Conservation (phyloP, 2,888 invertebrate genomes). For the Amorpha juglandis region DNA sequence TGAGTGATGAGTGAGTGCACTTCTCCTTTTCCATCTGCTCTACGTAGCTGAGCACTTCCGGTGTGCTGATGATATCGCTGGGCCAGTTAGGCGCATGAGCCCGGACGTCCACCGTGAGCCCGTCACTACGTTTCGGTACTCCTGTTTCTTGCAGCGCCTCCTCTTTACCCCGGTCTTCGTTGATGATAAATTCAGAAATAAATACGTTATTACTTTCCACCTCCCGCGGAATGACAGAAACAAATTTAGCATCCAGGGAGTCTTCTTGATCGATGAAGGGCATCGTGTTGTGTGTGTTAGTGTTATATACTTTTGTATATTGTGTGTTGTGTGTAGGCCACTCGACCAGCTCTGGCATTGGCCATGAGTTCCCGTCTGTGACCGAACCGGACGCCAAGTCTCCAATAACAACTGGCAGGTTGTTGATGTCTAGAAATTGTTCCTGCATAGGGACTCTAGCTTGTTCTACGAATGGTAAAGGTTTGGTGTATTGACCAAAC, state of each 20-base stretch:
- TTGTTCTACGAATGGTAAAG: slow-evolving; percentile 45
- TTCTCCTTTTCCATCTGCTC: slow-evolving; percentile 77
- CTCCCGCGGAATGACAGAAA: slow-evolving; percentile 69
- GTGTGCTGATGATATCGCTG: slow-evolving; percentile 70
- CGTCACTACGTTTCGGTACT: slow-evolving; percentile 43
- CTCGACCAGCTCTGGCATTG: slow-evolving; percentile 48
- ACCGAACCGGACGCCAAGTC: slow-evolving; percentile 62
- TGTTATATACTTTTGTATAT: slow-evolving; percentile 57
- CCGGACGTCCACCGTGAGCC: slow-evolving; percentile 64
- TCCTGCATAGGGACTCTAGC: slow-evolving; percentile 60
- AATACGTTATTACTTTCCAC: slow-evolving; percentile 67
- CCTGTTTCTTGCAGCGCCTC: slow-evolving; percentile 39
- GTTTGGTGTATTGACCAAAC: slow-evolving; percentile 31
- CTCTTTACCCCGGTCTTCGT: slow-evolving; percentile 44
- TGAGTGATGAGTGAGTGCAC: slow-evolving; percentile 45
- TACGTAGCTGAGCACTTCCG: slow-evolving; percentile 74
- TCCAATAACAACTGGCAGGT: slow-evolving; percentile 71
- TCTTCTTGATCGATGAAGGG: slow-evolving; percentile 75
- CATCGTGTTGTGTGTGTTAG: slow-evolving; percentile 58
- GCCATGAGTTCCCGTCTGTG: slow-evolving; percentile 56
- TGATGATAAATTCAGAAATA: slow-evolving; percentile 63
- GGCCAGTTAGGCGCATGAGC: slow-evolving; percentile 55
- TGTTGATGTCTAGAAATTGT: slow-evolving; percentile 67
- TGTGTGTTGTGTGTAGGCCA: slow-evolving; percentile 58
- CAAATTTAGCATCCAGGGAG: slow-evolving; percentile 67